Evolutionary conservation across 2,888 invertebrate genomes (phyloP).

Genomic region (Amblyjoppa fuscipennis): DNA sequence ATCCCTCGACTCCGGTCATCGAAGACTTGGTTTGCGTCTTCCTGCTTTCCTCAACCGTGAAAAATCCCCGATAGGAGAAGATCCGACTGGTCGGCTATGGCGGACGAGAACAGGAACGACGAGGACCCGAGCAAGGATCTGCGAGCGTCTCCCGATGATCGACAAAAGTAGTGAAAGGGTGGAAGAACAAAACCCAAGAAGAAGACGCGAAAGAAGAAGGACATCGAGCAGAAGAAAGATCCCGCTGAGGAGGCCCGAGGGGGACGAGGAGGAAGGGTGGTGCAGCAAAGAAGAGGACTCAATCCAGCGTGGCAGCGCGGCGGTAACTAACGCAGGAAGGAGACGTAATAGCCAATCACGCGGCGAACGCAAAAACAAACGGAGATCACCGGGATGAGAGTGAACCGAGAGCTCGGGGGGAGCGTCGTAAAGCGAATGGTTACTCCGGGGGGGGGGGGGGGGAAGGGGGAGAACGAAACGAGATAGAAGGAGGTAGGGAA

Average conservation of each 20-base stretch:
- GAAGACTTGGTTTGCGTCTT: not conserved
- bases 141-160: conserved; percentile 51
- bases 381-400: conserved; percentile 57
- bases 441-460: conserved; percentile 62
- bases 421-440: conserved; percentile 81
- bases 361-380: conserved; percentile 81
- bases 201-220: conserved; percentile 63
- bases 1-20: not conserved
- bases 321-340: conserved; percentile 79
- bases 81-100: not conserved
- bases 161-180: conserved; percentile 45
- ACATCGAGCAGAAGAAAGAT: conserved; percentile 48
- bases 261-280: conserved; percentile 28
- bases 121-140: conserved; percentile 52
- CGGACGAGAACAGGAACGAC: conserved; percentile 47
- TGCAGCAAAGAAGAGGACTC: conserved; percentile 78
- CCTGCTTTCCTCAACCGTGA: not conserved
- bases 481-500: conserved; percentile 51
- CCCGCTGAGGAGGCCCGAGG: conserved; percentile 6
- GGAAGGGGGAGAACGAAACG: conserved; percentile 65
- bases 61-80: not conserved
- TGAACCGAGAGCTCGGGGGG: conserved; percentile 45
- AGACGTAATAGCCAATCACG: conserved; percentile 85
- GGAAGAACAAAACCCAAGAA: conserved; percentile 68
- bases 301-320: conserved; percentile 78